These are phyloP conservation scores for Myiozetetes cayanensis DNA, from an alignment of 2,113 vertebrate species.

Conservation along the genomic window DNA sequence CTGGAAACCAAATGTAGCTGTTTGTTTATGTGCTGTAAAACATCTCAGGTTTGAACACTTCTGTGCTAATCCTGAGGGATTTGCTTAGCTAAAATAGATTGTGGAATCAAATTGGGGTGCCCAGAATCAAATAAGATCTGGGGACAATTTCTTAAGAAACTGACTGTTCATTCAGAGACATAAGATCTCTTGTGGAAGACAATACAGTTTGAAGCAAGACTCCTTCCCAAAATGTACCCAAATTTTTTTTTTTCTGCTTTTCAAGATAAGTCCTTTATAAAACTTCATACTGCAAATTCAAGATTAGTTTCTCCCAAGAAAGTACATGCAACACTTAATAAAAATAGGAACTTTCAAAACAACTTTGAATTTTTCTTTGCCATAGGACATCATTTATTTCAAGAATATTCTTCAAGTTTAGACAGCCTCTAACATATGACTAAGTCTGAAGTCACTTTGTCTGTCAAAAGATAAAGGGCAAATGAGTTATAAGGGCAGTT, in stretches of 20 bases:
- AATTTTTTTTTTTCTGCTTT: not conserved
- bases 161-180: not conserved
- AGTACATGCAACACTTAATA: not conserved
- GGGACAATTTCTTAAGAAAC: not conserved
- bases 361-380: not conserved
- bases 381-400: not conserved
- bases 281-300: not conserved
- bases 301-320: not conserved
- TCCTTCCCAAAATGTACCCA: not conserved
- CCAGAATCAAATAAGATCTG: not conserved
- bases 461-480: conserved; percentile 56
- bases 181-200: not conserved
- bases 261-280: not conserved
- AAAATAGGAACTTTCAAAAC: not conserved
- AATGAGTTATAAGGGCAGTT: conserved; percentile 36
- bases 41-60: not conserved
- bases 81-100: not conserved
- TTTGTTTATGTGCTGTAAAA: not conserved
- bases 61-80: not conserved
- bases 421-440: not conserved
- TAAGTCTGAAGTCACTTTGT: conserved; percentile 38
- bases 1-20: not conserved
- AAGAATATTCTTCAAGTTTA: not conserved
- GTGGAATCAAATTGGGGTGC: not conserved
- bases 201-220: not conserved